phyloP scores from a whole-genome alignment of 2,797 vertebrate species.

The Stomatorhinus walkeri region DNA sequence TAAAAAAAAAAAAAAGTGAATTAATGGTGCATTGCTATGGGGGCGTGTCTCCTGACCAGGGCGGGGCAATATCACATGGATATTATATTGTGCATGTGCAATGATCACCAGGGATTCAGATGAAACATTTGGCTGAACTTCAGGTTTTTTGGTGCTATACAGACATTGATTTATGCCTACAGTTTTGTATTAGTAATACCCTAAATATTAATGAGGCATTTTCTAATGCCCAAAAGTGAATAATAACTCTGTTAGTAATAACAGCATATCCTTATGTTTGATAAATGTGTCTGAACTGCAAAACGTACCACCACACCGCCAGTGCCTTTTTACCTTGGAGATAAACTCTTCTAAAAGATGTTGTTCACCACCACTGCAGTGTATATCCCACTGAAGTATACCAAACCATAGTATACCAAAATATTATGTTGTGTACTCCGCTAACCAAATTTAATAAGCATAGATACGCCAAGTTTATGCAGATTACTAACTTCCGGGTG shows the following conservation, averaged over 20 bases:
- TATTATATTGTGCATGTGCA: not conserved
- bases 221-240: not conserved
- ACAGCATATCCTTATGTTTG: too few relatives aligned
- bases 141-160: too few relatives aligned
- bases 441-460: not conserved
- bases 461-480: not conserved
- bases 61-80: not conserved
- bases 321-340: not conserved
- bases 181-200: not conserved
- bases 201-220: not conserved
- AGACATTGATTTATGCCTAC: not conserved
- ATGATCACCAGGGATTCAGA: not conserved
- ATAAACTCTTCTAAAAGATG: not conserved
- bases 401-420: not conserved
- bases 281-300: not conserved
- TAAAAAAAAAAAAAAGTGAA: not conserved
- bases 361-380: not conserved
- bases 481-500: too few relatives aligned
- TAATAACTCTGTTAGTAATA: too few relatives aligned
- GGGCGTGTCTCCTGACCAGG: not conserved
- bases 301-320: not conserved
- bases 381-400: too few relatives aligned
- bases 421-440: not conserved
- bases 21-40: not conserved
- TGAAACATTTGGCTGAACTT: not conserved